Percentiles rank a stretch among this genome's conserved stretches.
These are phyloP conservation scores for Phyllostomus discolor DNA, from an alignment of 2,113 vertebrate genomes.

Conservation along the genomic window DNA sequence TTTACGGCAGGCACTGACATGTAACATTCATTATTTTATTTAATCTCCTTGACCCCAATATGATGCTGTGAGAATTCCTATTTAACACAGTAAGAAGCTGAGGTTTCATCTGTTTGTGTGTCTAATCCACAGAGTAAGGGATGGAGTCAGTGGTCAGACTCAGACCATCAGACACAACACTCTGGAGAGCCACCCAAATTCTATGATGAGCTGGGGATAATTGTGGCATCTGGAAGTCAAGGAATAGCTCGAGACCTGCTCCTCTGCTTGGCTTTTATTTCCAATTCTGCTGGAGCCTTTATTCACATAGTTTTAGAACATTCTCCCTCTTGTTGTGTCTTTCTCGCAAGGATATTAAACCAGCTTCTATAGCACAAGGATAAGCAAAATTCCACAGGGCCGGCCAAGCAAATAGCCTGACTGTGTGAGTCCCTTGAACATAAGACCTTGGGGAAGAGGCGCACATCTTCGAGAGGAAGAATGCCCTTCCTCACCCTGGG, in stretches of 20 bases:
- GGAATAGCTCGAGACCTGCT: background rate
- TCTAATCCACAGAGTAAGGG: background rate
- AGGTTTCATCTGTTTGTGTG: background rate
- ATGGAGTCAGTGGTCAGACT: background rate
- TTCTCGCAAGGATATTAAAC: background rate
- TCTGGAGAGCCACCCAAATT: background rate
- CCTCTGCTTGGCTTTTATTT: background rate
- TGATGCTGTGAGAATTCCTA: background rate
- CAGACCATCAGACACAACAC: too few species aligned
- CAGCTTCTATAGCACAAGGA: background rate
- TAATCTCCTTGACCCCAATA: background rate
- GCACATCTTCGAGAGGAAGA: background rate
- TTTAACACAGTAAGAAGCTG: background rate
- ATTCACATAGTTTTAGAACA: background rate
- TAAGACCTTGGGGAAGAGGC: background rate
- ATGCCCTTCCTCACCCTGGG: accelerated
- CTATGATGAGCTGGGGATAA: accelerated
- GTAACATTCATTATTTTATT: background rate
- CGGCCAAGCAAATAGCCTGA: background rate
- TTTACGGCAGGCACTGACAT: background rate
- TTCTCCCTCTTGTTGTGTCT: background rate
- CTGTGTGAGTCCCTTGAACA: background rate
- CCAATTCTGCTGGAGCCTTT: background rate
- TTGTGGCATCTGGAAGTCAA: background rate
- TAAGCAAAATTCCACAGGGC: background rate